Base-by-base conservation (phyloP, 2,113 vertebrate genomes). In the Tetrao urogallus region DNA sequence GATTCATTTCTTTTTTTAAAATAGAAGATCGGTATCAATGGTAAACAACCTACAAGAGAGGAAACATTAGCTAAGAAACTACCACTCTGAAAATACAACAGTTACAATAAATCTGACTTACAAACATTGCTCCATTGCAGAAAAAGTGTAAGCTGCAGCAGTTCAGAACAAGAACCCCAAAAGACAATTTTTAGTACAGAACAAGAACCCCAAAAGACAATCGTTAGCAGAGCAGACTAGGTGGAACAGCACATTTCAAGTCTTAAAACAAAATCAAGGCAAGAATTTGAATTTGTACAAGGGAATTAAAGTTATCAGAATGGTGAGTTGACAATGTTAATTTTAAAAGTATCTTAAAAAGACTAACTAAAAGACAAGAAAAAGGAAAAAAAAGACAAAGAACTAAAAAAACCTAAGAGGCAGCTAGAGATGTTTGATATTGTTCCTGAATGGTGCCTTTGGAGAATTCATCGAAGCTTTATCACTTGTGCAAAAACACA, bases 301-400 rank as follows among this genome's bases (percentile, higher is more conserved):
- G 10, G 10, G 60, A 73, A 10, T 89, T 72, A 20, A 75, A 91
- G 82, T 48, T 65, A 61, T 82, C 36, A 52, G 21, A 92, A 79
- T 30, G 6, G 40, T 24, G 15, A 76, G 20, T 4, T 91, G 48
- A 69, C 6, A 73, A 57, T 8, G 0, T 75, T 82, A 48, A 19
- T 57, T 40, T 24, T 82, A 85, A 75, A 82, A 54, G 7, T 65
- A 82, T 24, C 47, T 92, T 61, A 12, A 69, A 64, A 87, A 34
- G 6, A 32, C 34, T 79, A 89, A 48, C 10, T 30, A 11, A 72
- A 93, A 87, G 27, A 78, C 67, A 91, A 91, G 90, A 30, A 61
- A 81, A 82, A 87, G n/a, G 43, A 57, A n/a, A 61, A 84, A 82
- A 87, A 91, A 91, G 90, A 30, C 57, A 84, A 82, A 87, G n/a